phyloP scores from a whole-genome alignment of 2,113 vertebrate species.

The Micronisus gabar region DNA sequence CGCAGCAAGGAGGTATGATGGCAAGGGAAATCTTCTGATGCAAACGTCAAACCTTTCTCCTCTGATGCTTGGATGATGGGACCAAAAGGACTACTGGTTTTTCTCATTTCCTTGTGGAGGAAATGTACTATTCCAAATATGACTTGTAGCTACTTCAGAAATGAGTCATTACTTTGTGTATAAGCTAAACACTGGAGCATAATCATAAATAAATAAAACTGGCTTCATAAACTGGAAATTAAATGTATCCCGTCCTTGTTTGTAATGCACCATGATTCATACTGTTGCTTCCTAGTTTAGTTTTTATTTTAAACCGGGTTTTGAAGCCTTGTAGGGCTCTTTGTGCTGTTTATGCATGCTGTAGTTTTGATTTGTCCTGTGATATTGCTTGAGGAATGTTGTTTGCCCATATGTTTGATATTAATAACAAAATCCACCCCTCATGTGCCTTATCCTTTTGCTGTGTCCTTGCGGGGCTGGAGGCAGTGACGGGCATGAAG shows the following conservation, averaged over 20 bases:
- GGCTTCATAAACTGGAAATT: conserved; percentile 50
- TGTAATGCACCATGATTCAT: background rate
- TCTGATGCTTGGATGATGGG: background rate
- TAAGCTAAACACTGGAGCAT: conserved; percentile 44
- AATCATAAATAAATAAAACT: conserved; percentile 60
- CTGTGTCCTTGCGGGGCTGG: background rate
- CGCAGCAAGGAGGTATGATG: fast-evolving
- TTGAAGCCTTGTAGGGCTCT: background rate
- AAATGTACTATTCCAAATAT: background rate
- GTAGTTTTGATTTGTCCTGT: background rate
- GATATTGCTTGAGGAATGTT: background rate
- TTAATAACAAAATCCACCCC: background rate
- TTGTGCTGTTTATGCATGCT: background rate
- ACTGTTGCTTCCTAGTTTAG: background rate
- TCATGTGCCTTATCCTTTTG: background rate
- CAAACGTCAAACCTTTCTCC: background rate
- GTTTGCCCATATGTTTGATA: background rate
- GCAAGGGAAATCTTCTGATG: background rate
- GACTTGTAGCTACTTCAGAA: conserved; percentile 33
- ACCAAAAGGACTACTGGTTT: background rate
- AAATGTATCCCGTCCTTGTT: conserved; percentile 31
- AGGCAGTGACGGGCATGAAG: background rate
- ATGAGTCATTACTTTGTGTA: conserved; percentile 45
- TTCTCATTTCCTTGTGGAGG: conserved; percentile 34
- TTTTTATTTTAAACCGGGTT: background rate